Base-by-base conservation (phyloP, 2,113 vertebrate species). In the Riparia riparia region DNA sequence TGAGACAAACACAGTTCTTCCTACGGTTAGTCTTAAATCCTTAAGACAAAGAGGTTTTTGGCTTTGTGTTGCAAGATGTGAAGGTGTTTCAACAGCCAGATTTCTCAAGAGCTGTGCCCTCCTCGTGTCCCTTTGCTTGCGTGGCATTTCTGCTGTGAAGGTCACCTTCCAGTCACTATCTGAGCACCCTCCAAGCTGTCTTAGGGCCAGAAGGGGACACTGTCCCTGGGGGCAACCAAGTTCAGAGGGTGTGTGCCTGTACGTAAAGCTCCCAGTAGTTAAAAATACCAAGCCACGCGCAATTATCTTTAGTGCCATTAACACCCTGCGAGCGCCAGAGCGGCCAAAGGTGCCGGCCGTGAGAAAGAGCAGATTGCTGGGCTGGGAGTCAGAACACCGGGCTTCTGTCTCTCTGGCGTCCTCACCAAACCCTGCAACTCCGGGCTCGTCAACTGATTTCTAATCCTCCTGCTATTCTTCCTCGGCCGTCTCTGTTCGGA, bases 1-100 rank as follows among this genome's bases (percentile, higher is more conserved):
- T 71, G 80, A 63, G 80, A 84, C 82, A 93, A 95, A 89, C 84
- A 88, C 79, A 90, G 76, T 41, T 86, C 85, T 92, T 94, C 66
- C 86, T 34, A 76, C 88, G 82, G 66, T 85, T 92, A 24, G 39
- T 70, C 76, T 81, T 89, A 89, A 90, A 68, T 90, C 60, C 60
- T 37, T 39, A 51, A 86, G 60, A 97, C 94, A 95, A 95, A 73
- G 82, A 34, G 50, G 2, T 80, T 95, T 86, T 83, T 47, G 71
- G 72, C 77, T 95, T 73, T 14, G 29, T 89, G 83, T 70, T 68
- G 94, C 86, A 81, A 86, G 77, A 92, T 0, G 1, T 20, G 44
- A 93, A 96, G 86, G 82, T 95, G 89, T 93, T 95, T 74, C 93
- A 41, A 64, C 83, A 91, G 72, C 60, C 7, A 17, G 39, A 18